Percentiles rank a stretch among this genome's conserved stretches.
Conservation (phyloP, 2,797 vertebrate species). For the Tamandua tetradactyla region DNA sequence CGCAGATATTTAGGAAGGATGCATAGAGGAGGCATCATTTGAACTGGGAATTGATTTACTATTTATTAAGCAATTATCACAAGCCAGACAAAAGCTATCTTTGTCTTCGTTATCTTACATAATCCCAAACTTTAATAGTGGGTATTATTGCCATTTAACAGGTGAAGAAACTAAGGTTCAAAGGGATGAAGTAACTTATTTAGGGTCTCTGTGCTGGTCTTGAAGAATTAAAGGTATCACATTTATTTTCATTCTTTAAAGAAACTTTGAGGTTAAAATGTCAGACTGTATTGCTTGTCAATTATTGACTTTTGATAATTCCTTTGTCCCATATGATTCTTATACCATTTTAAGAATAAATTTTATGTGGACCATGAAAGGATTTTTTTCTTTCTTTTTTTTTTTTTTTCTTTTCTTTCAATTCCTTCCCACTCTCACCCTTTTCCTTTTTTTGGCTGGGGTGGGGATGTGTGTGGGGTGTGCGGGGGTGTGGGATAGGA, state of each 20-base stretch:
- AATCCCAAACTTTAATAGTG: conserved; percentile 15
- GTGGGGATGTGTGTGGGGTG: too few species aligned
- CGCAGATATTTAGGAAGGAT: neutral
- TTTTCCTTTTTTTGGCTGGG: neutral
- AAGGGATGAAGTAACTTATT: neutral
- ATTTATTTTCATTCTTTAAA: neutral
- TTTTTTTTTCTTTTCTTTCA: neutral
- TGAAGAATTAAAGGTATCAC: neutral
- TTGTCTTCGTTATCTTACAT: neutral
- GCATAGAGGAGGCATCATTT: neutral
- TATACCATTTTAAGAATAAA: conserved; percentile 36
- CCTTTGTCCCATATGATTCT: conserved; percentile 16
- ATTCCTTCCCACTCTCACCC: neutral
- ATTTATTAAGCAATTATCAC: conserved; percentile 33
- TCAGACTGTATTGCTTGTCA: neutral
- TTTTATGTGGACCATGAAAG: conserved; percentile 30
- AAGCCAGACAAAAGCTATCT: conserved; percentile 7
- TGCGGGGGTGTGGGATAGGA: too few species aligned
- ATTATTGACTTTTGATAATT: conserved; percentile 19
- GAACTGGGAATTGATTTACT: conserved; percentile 35
- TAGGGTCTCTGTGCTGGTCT: neutral
- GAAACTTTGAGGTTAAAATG: conserved; percentile 40
- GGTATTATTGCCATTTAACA: neutral
- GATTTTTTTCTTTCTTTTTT: neutral
- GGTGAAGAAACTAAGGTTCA: conserved; percentile 32